A percentile compares a stretch with the other conserved stretches of the same genome.
These are phyloP conservation scores for Pocillopora damicornis DNA, from an alignment of 64 coral and sea anemone genomes.

Conservation along the genomic window DNA sequence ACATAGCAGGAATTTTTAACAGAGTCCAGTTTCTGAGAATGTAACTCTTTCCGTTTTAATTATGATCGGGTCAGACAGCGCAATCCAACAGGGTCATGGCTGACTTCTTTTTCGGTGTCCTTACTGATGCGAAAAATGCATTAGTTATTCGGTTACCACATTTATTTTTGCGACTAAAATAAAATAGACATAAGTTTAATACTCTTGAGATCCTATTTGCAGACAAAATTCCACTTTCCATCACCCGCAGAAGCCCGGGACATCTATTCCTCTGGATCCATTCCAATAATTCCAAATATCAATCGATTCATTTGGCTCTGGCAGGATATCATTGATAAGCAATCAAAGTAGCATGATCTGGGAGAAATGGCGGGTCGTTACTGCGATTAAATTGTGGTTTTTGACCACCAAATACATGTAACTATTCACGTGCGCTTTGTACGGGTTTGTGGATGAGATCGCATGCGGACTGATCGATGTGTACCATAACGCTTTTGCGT, in stretches of 20 bases:
- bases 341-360: neutral
- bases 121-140: neutral
- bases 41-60: neutral
- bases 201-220: neutral
- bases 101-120: neutral
- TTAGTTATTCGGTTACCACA: constrained; percentile 10
- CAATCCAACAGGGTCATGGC: neutral
- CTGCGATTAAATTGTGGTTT: neutral
- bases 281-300: constrained; percentile 10
- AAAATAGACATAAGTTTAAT: neutral
- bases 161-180: neutral
- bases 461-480: neutral
- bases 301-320: neutral
- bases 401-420: neutral
- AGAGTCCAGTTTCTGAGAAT: neutral
- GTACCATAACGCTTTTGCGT: neutral
- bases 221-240: neutral
- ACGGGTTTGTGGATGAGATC: neutral
- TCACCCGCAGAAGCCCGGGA: neutral
- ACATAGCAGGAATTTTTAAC: neutral
- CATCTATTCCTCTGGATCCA: neutral
- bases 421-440: neutral
- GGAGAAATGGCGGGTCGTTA: neutral
- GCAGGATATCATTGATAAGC: constrained; percentile 7
- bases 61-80: neutral